Evolutionary conservation across 2,797 vertebrate genomes (phyloP), one percentile per base, ranked within the genome.

Genomic region (Antrozous pallidus): DNA sequence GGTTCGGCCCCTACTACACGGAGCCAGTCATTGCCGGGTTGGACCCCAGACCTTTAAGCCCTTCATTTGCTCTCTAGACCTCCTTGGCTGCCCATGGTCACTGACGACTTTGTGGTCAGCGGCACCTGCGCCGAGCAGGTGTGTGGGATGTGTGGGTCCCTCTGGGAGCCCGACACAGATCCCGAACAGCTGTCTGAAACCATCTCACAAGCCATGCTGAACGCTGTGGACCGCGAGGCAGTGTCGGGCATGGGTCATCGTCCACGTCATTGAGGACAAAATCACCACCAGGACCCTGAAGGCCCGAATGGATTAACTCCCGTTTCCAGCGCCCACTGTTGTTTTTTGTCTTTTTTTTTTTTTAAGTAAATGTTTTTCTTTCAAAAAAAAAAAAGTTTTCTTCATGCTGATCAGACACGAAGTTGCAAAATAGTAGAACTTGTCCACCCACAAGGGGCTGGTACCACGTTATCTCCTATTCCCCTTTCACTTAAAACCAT

Each of bases 111-210:
- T 75, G 99, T 99, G n/a, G 99, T 99, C 97, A 99, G 99, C 4
- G 99, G 99, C 31, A 99, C 99, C 58, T 99, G 99, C 95, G 98
- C 99, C 0, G 99, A 99, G 97, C 99, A 99, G 98, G 99, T 99
- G 99, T 99, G 99, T 0, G 99, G 99, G 85, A 99, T 99, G 99
- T 99, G 99, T 0, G 99, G 99, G 96, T 99, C 99, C 61, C 98
- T 99, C 92, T 99, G 99, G 99, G 99, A 99, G 97, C 99, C 99
- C 0, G 97, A 99, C 97, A 99, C 99, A 99, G 99, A 99, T 47
- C 99, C 99, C 0, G 99, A 99, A 0, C 99, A 99, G 93, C 98
- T 99, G 92, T 99, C 99, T 75, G 99, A 99, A 98, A 99, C 99
- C 3, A 99, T 99, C 97, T 99, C 99, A 0, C 99, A 99, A 97